phyloP scores from a whole-genome alignment of 2,113 vertebrate species.

The Meles meles region DNA sequence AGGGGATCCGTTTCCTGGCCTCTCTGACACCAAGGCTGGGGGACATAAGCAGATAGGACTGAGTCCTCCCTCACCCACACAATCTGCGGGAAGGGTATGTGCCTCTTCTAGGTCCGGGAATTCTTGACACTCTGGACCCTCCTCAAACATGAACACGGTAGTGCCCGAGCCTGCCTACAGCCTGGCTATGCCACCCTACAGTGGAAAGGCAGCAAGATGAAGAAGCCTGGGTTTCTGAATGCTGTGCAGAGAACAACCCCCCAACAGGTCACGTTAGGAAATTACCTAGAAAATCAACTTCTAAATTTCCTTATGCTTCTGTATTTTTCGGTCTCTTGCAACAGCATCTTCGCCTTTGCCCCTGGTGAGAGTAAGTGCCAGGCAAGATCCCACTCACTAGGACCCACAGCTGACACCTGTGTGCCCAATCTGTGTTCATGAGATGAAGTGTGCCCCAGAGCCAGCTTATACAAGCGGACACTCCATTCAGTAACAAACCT shows the following conservation, averaged over 20 bases:
- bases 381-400: neutral
- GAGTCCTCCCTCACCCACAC: no score
- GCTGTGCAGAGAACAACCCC: neutral
- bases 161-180: no score
- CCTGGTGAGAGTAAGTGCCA: neutral
- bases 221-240: neutral
- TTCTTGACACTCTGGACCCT: neutral
- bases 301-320: neutral
- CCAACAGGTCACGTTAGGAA: neutral
- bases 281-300: neutral
- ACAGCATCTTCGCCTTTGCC: neutral
- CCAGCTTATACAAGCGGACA: neutral
- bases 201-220: neutral
- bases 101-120: neutral
- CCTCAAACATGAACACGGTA: neutral
- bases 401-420: neutral
- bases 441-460: neutral
- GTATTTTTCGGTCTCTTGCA: neutral
- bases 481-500: conserved; percentile 49
- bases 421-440: neutral
- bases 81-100: neutral
- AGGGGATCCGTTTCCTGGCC: neutral
- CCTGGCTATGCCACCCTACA: neutral
- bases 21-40: neutral
- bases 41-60: neutral